These are phyloP conservation scores for Acanthochromis polyacanthus DNA, from an alignment of 2,113 vertebrate species.

Conservation along the genomic window DNA sequence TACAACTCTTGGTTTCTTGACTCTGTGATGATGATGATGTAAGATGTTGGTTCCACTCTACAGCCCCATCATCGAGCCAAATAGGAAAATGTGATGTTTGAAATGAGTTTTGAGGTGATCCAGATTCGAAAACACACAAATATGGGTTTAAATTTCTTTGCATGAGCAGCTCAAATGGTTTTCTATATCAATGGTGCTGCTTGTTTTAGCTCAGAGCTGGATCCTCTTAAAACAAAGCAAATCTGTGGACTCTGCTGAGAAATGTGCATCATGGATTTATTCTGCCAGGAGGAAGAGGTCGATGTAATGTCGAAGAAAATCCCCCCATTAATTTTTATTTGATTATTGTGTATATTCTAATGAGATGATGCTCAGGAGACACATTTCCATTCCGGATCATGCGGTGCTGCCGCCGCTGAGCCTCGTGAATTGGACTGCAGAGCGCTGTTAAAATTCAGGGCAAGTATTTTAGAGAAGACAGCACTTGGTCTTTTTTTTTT, in stretches of 20 bases:
- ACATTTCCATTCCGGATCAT: background rate
- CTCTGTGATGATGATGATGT: conserved; percentile 3
- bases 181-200: background rate
- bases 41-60: conserved; percentile 2
- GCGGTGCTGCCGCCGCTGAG: background rate
- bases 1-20: background rate
- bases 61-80: conserved; percentile 2
- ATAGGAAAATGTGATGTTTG: background rate
- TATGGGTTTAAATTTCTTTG: background rate
- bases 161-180: conserved; percentile 3
- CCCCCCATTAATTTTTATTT: background rate
- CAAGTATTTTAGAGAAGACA: conserved; percentile 59
- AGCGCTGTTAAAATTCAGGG: conserved; percentile 71
- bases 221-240: conserved; percentile 11
- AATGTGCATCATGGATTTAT: background rate
- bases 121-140: too few species aligned
- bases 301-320: conserved; percentile 2
- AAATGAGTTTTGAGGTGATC: background rate
- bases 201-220: background rate
- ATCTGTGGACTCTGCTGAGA: conserved; percentile 4
- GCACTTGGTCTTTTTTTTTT: conserved; percentile 31
- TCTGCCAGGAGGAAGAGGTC: background rate
- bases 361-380: background rate
- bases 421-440: conserved; percentile 52
- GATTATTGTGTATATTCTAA: background rate